Evolutionary conservation across 2,797 vertebrate species (phyloP), one percentile per base, ranked within the genome.

Genomic region (Gephyroberyx darwinii): DNA sequence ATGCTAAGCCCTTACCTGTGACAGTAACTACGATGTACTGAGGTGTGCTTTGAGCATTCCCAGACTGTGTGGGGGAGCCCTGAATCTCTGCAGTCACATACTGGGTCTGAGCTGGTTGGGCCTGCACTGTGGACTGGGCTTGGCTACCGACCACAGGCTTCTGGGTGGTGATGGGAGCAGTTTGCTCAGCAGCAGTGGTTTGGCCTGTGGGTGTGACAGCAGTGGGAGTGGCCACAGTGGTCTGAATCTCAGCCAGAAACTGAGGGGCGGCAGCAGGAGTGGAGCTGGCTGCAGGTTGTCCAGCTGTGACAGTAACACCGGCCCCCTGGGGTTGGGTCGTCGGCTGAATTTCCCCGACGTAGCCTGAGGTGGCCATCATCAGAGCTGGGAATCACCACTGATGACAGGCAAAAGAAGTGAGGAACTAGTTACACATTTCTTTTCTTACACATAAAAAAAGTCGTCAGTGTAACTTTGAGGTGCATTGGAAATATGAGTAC

Each of bases 21-120:
- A 98, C 96, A 0, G 96, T 96, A 58, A 98, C 96, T 78, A 97
- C 96, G 2, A 98, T 97, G 88, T 96, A 98, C 91, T 98, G 96
- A 64, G 95, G 96, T 2, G 96, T 92, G 48, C 50, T 93, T 77
- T 84, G 94, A 80, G 86, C 84, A 84, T 74, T 94, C 88, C 89
- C 93, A 87, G 72, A 90, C 68, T 86, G 94, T 30, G 86, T 92
- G 5, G 94, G 92, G 43, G 94, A 95, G 67, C 91, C 91, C 86
- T 95, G 94, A 82, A 95, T 94, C 88, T 95, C 94, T 39, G 96
- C 95, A 0, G 96, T 93, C 84, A 96, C 95, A 67, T 96, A 97
- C 84, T 95, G 96, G 51, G 96, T 95, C 81, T 94, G 94, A 53
- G 92, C 71, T 33, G 92, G 77, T 53, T 93, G 93, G 0, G 88